Conservation (phyloP, 2,888 invertebrate species). For the Orthonychiurus folsomi region DNA sequence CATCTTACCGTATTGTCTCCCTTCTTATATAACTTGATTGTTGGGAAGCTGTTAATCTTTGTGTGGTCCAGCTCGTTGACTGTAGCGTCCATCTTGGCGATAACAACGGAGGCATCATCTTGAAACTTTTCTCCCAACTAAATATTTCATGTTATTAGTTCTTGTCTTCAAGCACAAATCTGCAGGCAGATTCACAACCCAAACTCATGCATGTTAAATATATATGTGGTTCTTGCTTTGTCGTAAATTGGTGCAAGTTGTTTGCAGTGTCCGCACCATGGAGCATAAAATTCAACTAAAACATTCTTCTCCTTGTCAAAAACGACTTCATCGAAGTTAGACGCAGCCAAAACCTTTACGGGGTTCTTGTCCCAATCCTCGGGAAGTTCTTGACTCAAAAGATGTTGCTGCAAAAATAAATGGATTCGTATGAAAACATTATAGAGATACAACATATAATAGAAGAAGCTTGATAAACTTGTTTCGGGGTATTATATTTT, state of each 20-base stretch:
- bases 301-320: conserved; percentile 80
- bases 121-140: conserved; percentile 88
- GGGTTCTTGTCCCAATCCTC: conserved; percentile 94
- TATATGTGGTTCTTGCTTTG: conserved; percentile 38
- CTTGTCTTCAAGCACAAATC: no score
- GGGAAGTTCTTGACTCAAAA: conserved; percentile 86
- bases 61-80: conserved; percentile 95
- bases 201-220: no score
- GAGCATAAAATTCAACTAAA: conserved; percentile 97
- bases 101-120: conserved; percentile 67
- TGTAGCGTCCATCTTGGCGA: conserved; percentile 98
- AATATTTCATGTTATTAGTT: conserved; percentile 30
- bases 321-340: conserved; percentile 90
- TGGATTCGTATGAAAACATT: no score
- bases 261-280: conserved; percentile 99
- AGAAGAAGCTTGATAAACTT: no score
- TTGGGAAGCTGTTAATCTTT: conserved; percentile 89
- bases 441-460: no score
- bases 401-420: conserved; percentile 58
- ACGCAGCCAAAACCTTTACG: conserved; percentile 85
- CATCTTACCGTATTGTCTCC: conserved; percentile 75
- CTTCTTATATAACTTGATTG: conserved; percentile 88
- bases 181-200: no score
- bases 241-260: conserved; percentile 95
- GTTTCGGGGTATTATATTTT: no score